Conservation (phyloP, 2,888 invertebrate species). For the Xiphydria camelus region DNA sequence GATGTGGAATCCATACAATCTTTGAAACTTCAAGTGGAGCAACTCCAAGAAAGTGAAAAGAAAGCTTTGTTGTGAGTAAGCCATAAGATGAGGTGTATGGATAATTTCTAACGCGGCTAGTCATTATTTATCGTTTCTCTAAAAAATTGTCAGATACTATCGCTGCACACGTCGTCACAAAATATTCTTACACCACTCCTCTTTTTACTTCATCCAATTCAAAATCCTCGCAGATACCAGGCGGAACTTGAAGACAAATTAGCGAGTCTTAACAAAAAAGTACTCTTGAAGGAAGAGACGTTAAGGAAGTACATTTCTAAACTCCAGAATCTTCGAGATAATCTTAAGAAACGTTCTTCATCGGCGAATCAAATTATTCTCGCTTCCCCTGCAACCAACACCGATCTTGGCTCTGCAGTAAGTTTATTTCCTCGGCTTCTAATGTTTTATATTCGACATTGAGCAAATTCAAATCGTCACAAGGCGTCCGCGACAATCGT, state of each 20-base stretch:
- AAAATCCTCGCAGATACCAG: constrained; percentile 30
- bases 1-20: constrained; percentile 29
- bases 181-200: too few species aligned
- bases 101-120: too few species aligned
- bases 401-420: constrained; percentile 31
- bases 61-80: constrained; percentile 32
- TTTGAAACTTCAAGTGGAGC: constrained; percentile 31
- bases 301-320: constrained; percentile 33
- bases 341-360: constrained; percentile 28
- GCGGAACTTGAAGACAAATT: constrained; percentile 36
- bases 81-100: too few species aligned
- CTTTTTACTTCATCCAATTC: too few species aligned
- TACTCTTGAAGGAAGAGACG: constrained; percentile 36
- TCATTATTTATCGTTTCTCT: too few species aligned
- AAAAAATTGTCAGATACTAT: too few species aligned
- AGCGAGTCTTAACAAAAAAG: constrained; percentile 32
- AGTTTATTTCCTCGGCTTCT: constrained; percentile 19
- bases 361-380: constrained; percentile 22
- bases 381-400: constrained; percentile 17
- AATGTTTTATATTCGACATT: not conserved
- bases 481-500: too few species aligned
- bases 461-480: too few species aligned
- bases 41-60: constrained; percentile 36
- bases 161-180: too few species aligned
- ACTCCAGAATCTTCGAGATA: constrained; percentile 36